phyloP scores from a whole-genome alignment of 2,113 vertebrate genomes.

The Xiphophorus couchianus region DNA sequence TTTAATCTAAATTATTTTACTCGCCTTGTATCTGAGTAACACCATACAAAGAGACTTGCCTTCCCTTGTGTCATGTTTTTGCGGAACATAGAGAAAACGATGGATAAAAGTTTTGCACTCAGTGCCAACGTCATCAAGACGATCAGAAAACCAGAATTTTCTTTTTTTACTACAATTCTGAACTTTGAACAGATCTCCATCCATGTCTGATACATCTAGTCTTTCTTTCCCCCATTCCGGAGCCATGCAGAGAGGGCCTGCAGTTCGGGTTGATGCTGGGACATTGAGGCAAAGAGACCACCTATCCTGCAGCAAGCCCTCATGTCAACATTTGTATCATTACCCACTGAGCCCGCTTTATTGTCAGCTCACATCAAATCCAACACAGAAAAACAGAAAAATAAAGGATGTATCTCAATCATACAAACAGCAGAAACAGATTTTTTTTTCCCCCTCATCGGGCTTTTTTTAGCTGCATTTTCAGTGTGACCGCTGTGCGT shows the following conservation, averaged over 20 bases:
- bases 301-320: slow-evolving; percentile 41
- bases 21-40: neutral
- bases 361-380: slow-evolving; percentile 68
- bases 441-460: neutral
- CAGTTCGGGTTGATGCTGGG: slow-evolving; percentile 13
- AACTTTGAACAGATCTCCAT: slow-evolving; percentile 4
- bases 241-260: neutral
- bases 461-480: slow-evolving; percentile 2
- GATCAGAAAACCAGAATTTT: neutral
- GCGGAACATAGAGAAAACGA: neutral
- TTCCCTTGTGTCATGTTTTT: neutral
- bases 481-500: neutral
- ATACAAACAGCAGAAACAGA: neutral
- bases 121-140: too few relatives aligned
- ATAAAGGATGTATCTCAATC: neutral
- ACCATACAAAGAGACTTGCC: neutral
- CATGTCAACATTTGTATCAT: slow-evolving; percentile 65
- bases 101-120: neutral
- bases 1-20: neutral
- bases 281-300: slow-evolving; percentile 39
- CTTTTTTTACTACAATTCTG: slow-evolving; percentile 51
- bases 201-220: slow-evolving; percentile 18
- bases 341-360: slow-evolving; percentile 62
- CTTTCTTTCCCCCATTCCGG: slow-evolving; percentile 16
- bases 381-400: slow-evolving; percentile 30